Base-by-base conservation (phyloP, 2,113 vertebrate species). In the Etheostoma cragini region DNA sequence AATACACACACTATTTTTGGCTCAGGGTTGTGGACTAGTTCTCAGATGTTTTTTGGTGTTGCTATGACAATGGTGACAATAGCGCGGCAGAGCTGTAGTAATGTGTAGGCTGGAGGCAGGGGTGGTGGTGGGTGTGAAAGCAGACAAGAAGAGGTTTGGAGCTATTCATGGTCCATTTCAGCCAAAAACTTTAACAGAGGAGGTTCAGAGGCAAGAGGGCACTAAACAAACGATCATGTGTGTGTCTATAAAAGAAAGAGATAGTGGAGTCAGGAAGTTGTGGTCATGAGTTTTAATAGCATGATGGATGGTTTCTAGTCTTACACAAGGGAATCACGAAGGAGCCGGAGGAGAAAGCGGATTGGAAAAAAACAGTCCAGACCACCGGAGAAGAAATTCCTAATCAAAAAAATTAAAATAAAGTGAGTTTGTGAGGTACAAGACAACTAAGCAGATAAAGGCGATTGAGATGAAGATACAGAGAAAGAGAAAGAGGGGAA, bases 51-150 rank as follows among this genome's bases (percentile, higher is more conserved):
- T 92, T 38, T 90, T 54, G n/a, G 49, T 77, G 93, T 94, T 93
- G 90, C 90, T 88, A 93, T 93, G 91, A 83, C 91, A 82, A 89
- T 88, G 64, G 35, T 72, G 76, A 94, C 83, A 93, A 92, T 89
- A 88, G 87, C 74, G 78, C 84, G 76, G 76, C 79, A 76, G 79
- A 76, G 83, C 70, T 65, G 68, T 54, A 72, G 68, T 76, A 72
- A 80, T 72, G 76, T 73, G 73, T 71, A 72, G 64, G 57, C 66
- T 66, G 58, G 62, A 83, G 69, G 60, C 57, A 47, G 64, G 30
- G 71, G 47, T 8, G 56, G 38, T 69, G 61, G 77, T 70, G 76
- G 50, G 74, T 53, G 69, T 82, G 38, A 63, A 67, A 81, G 78
- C 17, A 6, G 61, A 61, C 47, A 54, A 47, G 73, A 75, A 69